phyloP scores from a whole-genome alignment of 2,797 vertebrate species.

The Crax fasciolata region DNA sequence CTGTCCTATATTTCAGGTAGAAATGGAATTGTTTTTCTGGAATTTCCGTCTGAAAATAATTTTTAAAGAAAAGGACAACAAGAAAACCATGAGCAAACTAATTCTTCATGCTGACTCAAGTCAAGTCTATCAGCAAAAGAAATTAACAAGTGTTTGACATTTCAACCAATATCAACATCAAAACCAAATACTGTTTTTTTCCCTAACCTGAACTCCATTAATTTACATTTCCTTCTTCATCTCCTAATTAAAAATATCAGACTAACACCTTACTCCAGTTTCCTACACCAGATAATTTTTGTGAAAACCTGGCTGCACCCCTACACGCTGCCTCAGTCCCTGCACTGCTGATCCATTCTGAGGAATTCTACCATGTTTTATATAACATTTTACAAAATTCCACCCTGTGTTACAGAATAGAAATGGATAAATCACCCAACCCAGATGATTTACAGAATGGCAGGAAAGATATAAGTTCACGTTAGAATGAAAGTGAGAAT shows the following conservation, averaged over 20 bases:
- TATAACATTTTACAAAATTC: neutral
- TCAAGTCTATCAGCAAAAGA: neutral
- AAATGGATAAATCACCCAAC: neutral
- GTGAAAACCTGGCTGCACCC: neutral
- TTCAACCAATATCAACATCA: neutral
- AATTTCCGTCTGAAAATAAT: neutral
- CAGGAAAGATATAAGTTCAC: neutral
- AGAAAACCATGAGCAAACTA: neutral
- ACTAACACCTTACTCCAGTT: neutral
- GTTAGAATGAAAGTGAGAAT: neutral
- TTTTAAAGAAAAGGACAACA: neutral
- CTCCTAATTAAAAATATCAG: neutral
- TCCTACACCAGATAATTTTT: neutral
- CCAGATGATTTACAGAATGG: fast-evolving
- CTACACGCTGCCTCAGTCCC: neutral
- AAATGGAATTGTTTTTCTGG: neutral
- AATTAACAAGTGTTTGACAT: neutral
- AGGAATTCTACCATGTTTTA: neutral
- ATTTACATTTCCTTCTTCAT: neutral
- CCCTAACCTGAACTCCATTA: neutral
- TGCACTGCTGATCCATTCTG: neutral
- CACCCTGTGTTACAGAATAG: neutral
- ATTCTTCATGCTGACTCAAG: neutral
- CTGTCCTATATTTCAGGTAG: neutral
- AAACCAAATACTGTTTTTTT: neutral